phyloP scores from a whole-genome alignment of 2,888 invertebrate species.

The Blera fallax region DNA sequence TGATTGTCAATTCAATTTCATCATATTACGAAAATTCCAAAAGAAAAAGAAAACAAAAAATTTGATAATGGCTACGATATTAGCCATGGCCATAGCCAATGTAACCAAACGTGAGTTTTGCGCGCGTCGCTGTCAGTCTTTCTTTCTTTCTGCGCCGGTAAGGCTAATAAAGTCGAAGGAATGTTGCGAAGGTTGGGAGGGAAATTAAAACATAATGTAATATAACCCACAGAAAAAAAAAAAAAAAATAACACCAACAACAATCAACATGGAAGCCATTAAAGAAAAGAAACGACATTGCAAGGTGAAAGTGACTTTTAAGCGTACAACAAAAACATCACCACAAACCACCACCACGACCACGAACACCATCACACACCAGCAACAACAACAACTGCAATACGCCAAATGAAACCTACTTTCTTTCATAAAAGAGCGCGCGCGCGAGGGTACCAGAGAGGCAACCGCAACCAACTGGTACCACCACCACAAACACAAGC shows the following conservation, averaged over 20 bases:
- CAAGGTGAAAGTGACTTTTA: constrained; percentile 81
- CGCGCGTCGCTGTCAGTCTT: constrained; percentile 11
- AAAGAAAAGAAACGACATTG: constrained; percentile 82
- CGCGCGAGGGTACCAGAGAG: constrained; percentile 1
- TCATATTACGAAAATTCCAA: constrained; percentile 58
- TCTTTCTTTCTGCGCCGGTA: constrained; percentile 43
- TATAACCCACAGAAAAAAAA: constrained; percentile 54
- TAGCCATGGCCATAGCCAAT: constrained; percentile 71
- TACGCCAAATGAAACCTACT: constrained; percentile 62
- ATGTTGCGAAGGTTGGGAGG: constrained; percentile 62
- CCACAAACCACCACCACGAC: constrained; percentile 25
- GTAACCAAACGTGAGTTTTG: constrained; percentile 54
- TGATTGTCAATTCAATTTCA: constrained; percentile 64
- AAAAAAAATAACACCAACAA: constrained; percentile 70
- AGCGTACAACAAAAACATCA: constrained; percentile 38
- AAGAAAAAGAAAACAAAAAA: constrained; percentile 11
- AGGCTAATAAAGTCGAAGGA: constrained; percentile 40
- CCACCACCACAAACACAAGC: constrained; percentile 12
- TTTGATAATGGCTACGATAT: constrained; percentile 41
- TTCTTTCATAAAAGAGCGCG: constrained; percentile 61
- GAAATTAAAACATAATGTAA: constrained; percentile 54
- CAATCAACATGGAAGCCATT: constrained; percentile 71
- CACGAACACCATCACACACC: constrained; percentile 9
- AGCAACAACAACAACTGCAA: constrained; percentile 15
- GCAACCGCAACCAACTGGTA: constrained; percentile 49